Base-by-base conservation (phyloP, 2,888 invertebrate genomes). In the Aricia artaxerxes region DNA sequence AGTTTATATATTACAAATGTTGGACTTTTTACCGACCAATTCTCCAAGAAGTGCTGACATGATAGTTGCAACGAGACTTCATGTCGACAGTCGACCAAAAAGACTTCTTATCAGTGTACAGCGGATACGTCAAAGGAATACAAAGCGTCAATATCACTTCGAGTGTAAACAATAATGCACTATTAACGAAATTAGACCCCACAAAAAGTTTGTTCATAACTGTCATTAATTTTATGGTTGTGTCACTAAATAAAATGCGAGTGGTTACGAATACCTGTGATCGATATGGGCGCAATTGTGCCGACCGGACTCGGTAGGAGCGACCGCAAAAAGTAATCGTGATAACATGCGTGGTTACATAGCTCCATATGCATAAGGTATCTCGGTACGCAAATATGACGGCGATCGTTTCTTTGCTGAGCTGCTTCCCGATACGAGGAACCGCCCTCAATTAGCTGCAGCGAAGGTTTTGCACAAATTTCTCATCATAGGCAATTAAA, bases 231-330 rank as follows among this genome's bases (percentile, higher is more conserved):
- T 76, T 53, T 57, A 76, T 76, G 53, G 75, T 49, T 53, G 35
- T 75, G 57, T 35, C 76, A 57, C 73, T 60, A 79, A 73, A 64
- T 64, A 73, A 76, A 79, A 49, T 75, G 75, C 60, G 80, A 80
- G 80, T 78, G 80, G 82, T 81, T 82, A 80, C 79, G 80, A 81
- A 83, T 83, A 80, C 83, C 79, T 80, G 64, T 79, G 79, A 79
- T 81, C 79, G 80, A 82, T 81, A 82, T 82, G 81, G 82, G 79
- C 81, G 80, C 80, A 82, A 83, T 82, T 82, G 80, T 82, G 79
- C 80, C 61, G 73, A 80, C 78, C 80, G 64, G 82, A 61, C 61
- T 78, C 69, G 72, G 79, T 77, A 76, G 60, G 31, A 79, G 78
- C 79, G 79, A 82, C 78, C 81, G 80, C 79, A 82, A 82, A 82